These are phyloP conservation scores for Drosophila neonasuta DNA, from an alignment of 2,888 invertebrate genomes.

Conservation along the genomic window DNA sequence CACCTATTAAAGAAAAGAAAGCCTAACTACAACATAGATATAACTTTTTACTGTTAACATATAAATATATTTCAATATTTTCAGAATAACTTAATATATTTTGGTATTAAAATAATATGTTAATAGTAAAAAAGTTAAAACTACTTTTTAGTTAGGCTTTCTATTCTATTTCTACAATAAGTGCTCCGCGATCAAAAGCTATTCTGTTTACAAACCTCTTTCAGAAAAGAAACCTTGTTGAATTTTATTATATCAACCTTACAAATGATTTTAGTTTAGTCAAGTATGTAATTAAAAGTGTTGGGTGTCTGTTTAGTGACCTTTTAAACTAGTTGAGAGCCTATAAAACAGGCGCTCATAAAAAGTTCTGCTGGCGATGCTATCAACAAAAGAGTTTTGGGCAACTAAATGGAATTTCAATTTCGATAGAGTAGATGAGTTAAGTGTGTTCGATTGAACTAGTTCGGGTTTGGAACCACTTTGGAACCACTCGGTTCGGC, in stretches of 20 bases:
- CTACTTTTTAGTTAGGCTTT: not conserved
- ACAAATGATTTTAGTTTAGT: not conserved
- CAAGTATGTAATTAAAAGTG: not conserved
- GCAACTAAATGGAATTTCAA: not conserved
- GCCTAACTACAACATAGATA: too few species aligned
- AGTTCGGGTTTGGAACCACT: constrained; percentile 18
- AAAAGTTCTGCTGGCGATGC: constrained; percentile 15
- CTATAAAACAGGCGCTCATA: constrained; percentile 14
- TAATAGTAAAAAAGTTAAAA: too few species aligned
- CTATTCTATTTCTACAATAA: too few species aligned
- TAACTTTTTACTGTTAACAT: too few species aligned
- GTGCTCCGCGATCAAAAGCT: too few species aligned
- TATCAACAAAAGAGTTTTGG: constrained; percentile 9
- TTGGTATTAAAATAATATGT: too few species aligned
- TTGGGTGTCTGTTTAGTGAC: not conserved
- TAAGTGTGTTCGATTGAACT: constrained; percentile 1
- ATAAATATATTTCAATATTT: too few species aligned
- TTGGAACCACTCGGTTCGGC: constrained; percentile 20
- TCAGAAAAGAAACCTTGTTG: not conserved
- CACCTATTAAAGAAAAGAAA: too few species aligned
- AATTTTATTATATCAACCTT: not conserved
- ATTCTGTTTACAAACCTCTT: not conserved
- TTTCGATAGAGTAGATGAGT: not conserved
- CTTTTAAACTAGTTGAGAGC: constrained; percentile 15
- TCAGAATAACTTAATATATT: too few species aligned